These are phyloP conservation scores for Pecten maximus DNA, from an alignment of 2,888 invertebrate species.

Conservation along the genomic window DNA sequence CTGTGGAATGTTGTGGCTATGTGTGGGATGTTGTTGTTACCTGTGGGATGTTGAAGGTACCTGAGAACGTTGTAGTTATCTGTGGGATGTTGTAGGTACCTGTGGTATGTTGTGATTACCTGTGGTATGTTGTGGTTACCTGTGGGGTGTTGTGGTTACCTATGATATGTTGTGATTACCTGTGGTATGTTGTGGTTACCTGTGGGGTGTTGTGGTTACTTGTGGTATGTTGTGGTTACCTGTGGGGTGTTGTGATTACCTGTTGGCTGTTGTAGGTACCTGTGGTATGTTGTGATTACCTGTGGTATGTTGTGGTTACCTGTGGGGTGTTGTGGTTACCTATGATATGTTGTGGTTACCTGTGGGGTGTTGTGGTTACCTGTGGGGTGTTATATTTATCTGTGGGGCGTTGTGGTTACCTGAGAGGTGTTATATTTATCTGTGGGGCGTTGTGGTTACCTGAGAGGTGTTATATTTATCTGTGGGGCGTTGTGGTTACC, in stretches of 20 bases:
- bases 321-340: background rate
- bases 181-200: background rate
- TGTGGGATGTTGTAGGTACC: background rate
- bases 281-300: background rate
- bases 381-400: background rate
- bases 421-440: background rate
- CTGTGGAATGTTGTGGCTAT: no score
- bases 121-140: constrained; percentile 85
- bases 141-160: constrained; percentile 91
- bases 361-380: background rate
- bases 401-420: background rate
- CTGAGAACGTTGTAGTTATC: no score
- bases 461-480: background rate
- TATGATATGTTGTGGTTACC: background rate
- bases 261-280: background rate
- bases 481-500: background rate
- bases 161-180: background rate
- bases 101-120: background rate
- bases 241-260: background rate
- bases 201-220: background rate
- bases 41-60: no score
- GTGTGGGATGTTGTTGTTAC: no score
- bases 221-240: background rate
- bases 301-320: background rate
- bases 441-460: background rate